Evolutionary conservation across 2,888 invertebrate genomes (phyloP).

Genomic region (Caenorhabditis virilis): DNA sequence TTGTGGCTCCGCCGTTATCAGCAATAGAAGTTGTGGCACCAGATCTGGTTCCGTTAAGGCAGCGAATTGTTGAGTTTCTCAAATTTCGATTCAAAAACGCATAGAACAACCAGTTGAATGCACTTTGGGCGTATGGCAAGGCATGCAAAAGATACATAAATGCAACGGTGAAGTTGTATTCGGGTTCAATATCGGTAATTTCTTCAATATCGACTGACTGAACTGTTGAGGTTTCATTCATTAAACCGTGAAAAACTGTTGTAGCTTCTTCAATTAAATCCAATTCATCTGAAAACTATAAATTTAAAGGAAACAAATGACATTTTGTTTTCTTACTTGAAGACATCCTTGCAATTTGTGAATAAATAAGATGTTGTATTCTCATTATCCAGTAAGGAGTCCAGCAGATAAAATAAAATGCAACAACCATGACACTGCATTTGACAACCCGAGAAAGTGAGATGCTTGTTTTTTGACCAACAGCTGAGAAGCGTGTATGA

Average conservation of each 20-base stretch:
- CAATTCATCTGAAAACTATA: too few relatives aligned
- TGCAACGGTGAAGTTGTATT: constrained; percentile 16
- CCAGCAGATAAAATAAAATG: constrained; percentile 68
- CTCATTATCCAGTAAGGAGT: constrained; percentile 66
- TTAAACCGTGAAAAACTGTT: background rate
- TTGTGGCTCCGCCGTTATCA: constrained; percentile 40
- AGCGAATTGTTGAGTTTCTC: constrained; percentile 28
- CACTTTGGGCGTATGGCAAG: constrained; percentile 63
- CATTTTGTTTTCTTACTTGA: constrained; percentile 7
- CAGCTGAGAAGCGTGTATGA: constrained; percentile 46
- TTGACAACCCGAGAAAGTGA: constrained; percentile 61
- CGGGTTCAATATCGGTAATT: background rate
- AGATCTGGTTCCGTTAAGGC: constrained; percentile 43
- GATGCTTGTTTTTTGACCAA: constrained; percentile 61
- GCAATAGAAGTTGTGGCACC: constrained; percentile 41
- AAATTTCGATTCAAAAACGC: constrained; percentile 63
- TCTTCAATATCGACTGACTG: background rate
- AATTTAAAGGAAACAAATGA: too few relatives aligned
- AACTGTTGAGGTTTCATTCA: background rate
- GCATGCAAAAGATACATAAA: constrained; percentile 63
- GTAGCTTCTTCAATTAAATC: constrained; percentile 4
- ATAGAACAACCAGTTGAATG: constrained; percentile 68
- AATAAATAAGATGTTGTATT: constrained; percentile 24
- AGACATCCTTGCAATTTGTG: background rate
- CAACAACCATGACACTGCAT: constrained; percentile 67